Evolutionary conservation across 2,797 vertebrate genomes (phyloP).

Genomic region (Myioborus miniatus): DNA sequence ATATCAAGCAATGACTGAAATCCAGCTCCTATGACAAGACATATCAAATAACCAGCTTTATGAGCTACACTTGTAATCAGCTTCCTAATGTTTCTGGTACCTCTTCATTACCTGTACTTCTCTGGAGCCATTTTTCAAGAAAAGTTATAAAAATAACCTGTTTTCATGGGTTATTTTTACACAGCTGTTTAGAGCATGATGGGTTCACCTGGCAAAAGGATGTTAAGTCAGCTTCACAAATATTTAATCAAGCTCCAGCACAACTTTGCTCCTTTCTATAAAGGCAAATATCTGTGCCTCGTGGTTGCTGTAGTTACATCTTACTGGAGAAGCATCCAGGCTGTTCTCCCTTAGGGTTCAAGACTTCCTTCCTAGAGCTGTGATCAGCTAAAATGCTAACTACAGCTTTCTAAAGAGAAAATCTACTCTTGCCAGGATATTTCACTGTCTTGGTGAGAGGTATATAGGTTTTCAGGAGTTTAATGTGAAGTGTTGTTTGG

Average conservation of each 20-base stretch:
- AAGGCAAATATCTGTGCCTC: background rate
- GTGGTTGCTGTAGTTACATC: conserved; percentile 47
- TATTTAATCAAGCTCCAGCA: conserved; percentile 73
- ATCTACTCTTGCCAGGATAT: background rate
- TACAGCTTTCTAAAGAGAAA: background rate
- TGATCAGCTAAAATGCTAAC: background rate
- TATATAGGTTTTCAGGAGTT: background rate
- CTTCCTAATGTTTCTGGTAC: background rate
- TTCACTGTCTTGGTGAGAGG: background rate
- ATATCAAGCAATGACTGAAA: background rate
- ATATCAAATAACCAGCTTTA: background rate
- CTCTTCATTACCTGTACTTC: background rate
- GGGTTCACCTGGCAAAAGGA: conserved; percentile 42
- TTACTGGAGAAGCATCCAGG: background rate
- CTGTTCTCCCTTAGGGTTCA: background rate
- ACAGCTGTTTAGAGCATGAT: conserved; percentile 1
- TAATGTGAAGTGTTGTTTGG: background rate
- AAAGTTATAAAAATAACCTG: conserved; percentile 12
- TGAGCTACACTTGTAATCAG: background rate
- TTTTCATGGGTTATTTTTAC: conserved; percentile 58
- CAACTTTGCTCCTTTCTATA: background rate
- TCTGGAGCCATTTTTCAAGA: background rate
- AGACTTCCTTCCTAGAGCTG: background rate
- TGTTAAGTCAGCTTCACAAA: conserved; percentile 73
- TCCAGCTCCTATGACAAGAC: background rate